phyloP scores from a whole-genome alignment of 2,113 vertebrate genomes.

The Andinoacara biseriatus region DNA sequence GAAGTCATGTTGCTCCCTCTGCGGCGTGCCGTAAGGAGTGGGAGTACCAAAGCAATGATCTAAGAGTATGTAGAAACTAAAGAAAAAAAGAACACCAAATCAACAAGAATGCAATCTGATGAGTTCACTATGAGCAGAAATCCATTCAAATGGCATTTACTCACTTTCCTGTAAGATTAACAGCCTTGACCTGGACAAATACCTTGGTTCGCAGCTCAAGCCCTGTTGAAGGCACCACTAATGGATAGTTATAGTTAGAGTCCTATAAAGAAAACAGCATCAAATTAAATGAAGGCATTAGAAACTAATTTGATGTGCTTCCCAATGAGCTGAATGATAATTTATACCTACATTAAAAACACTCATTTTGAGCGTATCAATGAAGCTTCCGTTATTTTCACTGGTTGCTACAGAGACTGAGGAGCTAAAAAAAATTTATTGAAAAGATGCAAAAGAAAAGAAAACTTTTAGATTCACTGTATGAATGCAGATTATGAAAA shows the following conservation, averaged over 20 bases:
- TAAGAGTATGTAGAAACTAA: constrained; percentile 80
- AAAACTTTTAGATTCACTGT: not conserved
- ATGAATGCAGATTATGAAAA: not conserved
- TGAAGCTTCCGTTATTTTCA: constrained; percentile 81
- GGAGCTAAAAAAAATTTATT: constrained; percentile 63
- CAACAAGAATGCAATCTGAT: not conserved
- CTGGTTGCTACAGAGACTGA: constrained; percentile 81
- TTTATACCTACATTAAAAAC: constrained; percentile 77
- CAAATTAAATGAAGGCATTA: not conserved
- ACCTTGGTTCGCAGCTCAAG: constrained; percentile 72
- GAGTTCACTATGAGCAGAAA: not conserved
- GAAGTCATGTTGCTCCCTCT: constrained; percentile 67
- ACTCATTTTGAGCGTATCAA: constrained; percentile 77
- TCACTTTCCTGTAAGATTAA: constrained; percentile 83
- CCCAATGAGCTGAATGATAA: not conserved
- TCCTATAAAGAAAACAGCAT: constrained; percentile 57
- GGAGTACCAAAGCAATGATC: constrained; percentile 83
- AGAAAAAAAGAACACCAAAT: constrained; percentile 25
- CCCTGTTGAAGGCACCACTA: constrained; percentile 71
- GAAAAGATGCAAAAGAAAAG: not conserved
- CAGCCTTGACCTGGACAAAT: constrained; percentile 79
- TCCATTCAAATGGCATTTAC: constrained; percentile 1
- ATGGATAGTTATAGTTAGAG: constrained; percentile 42
- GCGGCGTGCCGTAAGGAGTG: constrained; percentile 59
- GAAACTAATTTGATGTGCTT: not conserved